phyloP scores from a whole-genome alignment of 2,888 invertebrate genomes.

The Latrodectus elegans region DNA sequence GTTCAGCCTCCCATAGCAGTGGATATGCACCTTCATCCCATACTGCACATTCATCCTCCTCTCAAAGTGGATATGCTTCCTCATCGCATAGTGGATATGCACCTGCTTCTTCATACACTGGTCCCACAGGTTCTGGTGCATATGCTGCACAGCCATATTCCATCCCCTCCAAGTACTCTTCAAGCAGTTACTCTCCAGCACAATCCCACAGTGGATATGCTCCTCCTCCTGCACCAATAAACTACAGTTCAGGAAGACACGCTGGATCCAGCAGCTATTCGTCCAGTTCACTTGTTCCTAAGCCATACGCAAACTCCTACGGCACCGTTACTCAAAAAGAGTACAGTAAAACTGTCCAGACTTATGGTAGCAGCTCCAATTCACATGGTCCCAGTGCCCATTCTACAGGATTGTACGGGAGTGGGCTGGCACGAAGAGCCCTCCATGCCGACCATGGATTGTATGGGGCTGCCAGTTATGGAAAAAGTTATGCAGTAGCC shows the following conservation, averaged over 20 bases:
- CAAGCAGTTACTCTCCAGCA: constrained; percentile 6
- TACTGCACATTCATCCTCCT: constrained; percentile 4
- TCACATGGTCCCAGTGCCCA: neutral
- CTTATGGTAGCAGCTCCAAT: constrained; percentile 37
- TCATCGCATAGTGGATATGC: constrained; percentile 17
- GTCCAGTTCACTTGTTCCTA: neutral
- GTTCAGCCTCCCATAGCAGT: constrained; percentile 14
- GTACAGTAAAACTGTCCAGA: constrained; percentile 49
- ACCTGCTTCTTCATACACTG: constrained; percentile 13
- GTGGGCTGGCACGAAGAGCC: constrained; percentile 13
- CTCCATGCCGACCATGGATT: constrained; percentile 30
- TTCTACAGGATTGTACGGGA: neutral
- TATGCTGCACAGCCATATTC: constrained; percentile 18
- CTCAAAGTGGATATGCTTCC: constrained; percentile 22
- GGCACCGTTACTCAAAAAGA: constrained; percentile 51
- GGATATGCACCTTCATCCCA: constrained; percentile 24
- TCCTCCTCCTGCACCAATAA: neutral
- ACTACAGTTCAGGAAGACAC: neutral
- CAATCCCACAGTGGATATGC: neutral
- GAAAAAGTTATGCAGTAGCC: constrained; percentile 33
- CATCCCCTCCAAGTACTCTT: neutral
- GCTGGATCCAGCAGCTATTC: neutral
- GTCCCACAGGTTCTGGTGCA: neutral
- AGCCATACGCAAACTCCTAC: constrained; percentile 36
- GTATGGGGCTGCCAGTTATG: constrained; percentile 56